Conservation (phyloP, 2,797 vertebrate species). For the Pelochelys cantorii region DNA sequence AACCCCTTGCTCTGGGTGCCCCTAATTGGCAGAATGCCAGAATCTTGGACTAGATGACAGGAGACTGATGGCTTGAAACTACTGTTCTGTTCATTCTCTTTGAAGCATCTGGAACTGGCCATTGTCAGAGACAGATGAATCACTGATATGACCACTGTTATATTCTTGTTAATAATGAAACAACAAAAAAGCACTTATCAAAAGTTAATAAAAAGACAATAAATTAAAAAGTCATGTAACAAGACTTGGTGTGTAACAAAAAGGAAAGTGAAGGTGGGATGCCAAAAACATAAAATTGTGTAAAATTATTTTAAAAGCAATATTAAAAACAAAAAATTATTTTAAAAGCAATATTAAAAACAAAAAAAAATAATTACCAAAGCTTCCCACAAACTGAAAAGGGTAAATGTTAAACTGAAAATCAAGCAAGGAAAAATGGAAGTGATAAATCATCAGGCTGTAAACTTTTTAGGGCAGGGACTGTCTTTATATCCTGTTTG, state of each 20-base stretch:
- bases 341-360: not conserved
- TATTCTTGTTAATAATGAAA: not conserved
- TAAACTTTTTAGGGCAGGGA: not conserved
- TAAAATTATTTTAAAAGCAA: not conserved
- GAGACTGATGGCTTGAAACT: not conserved
- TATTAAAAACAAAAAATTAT: not conserved
- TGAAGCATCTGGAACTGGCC: not conserved
- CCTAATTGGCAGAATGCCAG: not conserved
- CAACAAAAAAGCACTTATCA: not conserved
- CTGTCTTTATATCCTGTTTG: not conserved
- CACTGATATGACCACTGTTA: not conserved
- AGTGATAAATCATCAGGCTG: not conserved
- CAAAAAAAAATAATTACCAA: not conserved
- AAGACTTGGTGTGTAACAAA: not conserved
- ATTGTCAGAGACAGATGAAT: not conserved
- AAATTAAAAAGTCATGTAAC: fast-evolving
- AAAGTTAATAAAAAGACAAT: not conserved
- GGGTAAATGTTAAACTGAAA: not conserved
- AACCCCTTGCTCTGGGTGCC: not conserved
- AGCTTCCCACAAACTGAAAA: not conserved
- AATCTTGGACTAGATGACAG: not conserved
- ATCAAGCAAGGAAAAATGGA: fast-evolving
- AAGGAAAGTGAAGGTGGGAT: not conserved
- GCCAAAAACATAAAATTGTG: not conserved
- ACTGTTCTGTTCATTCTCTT: not conserved